Base-by-base conservation (phyloP, 2,113 vertebrate species). In the Oreamnos americanus region DNA sequence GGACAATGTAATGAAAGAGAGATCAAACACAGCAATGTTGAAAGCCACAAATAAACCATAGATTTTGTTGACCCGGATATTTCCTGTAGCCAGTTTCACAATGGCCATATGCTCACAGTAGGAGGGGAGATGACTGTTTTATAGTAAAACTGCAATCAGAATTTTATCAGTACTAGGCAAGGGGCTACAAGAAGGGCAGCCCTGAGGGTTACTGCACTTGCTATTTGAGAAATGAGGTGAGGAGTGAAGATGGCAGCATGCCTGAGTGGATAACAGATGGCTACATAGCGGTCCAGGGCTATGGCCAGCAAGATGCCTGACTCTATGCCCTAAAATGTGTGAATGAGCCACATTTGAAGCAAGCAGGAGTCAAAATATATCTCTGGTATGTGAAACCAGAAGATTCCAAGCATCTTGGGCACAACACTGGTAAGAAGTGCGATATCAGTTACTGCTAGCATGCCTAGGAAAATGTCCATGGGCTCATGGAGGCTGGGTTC, bases 281-380 rank as follows among this genome's bases (percentile, higher is more conserved):
- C 67, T 53, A 97, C 93, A 39, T 94, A 96, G 7, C 47, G 47
- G 39, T 96, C 95, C 47, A 97, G 19, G 10, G 95, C 91, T 96
- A 96, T 96, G 28, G 91, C 94, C 28, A 98, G 1, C 2, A 97
- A 62, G 14, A 92, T 94, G 11, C 83, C 94, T 25, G 89, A 97
- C 9, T 97, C 96, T 33, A 12, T 94, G 36, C 58, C 0, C 3
- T 97, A 89, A 79, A 96, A 93, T 13, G 82, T 83, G 8, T 95
- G 86, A 14, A 96, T 83, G 26, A 95, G 6, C 16, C 81, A 57
- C 97, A 97, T 97, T 51, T 97, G 95, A 51, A 97, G 49, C 21
- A 97, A 58, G 21, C 93, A 96, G 2, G 36, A 36, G n/a, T 95
- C 71, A 87, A 96, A 97, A 82, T 93, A 82, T 49, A 95, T 95